A percentile compares a stretch with the other conserved stretches of the same genome.
Evolutionary conservation across 2,113 vertebrate species (phyloP).

Genomic region (Pica pica): DNA sequence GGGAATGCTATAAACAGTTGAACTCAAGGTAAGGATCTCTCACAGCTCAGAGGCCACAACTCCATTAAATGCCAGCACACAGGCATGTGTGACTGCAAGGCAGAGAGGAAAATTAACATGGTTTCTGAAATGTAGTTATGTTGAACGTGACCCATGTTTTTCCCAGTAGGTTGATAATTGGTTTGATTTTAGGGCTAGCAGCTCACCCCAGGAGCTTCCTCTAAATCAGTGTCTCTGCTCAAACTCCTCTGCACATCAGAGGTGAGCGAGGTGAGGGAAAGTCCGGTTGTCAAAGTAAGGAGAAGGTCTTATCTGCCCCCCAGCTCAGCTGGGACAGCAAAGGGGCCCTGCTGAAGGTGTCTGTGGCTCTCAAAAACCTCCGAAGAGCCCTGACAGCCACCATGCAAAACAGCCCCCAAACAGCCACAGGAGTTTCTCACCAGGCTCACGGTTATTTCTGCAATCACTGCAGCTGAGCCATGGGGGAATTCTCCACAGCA

Average conservation of each 20-base stretch:
- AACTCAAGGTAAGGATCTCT: background rate
- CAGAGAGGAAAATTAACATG: background rate
- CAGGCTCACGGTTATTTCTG: rapidly evolving
- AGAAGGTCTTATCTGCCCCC: background rate
- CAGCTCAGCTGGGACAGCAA: background rate
- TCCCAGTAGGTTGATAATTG: background rate
- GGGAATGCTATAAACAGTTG: background rate
- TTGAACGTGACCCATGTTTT: background rate
- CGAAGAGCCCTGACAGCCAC: background rate
- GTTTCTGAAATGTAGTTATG: background rate
- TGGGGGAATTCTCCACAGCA: rapidly evolving
- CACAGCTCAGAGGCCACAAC: background rate
- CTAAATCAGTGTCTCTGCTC: background rate
- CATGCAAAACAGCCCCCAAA: background rate
- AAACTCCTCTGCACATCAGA: rapidly evolving
- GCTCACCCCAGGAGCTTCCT: background rate
- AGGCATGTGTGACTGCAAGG: background rate
- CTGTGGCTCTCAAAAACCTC: background rate
- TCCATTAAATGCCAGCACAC: background rate
- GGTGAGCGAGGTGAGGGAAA: background rate
- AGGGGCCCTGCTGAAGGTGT: background rate
- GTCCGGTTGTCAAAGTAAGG: rapidly evolving
- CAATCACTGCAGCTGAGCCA: rapidly evolving
- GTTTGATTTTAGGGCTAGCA: background rate
- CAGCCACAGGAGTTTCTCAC: rapidly evolving